Evolutionary conservation across 53 echinoderm and acorn worm species (phyloP), one percentile per base, ranked within the genome.

Genomic region (Apostichopus leukothele): DNA sequence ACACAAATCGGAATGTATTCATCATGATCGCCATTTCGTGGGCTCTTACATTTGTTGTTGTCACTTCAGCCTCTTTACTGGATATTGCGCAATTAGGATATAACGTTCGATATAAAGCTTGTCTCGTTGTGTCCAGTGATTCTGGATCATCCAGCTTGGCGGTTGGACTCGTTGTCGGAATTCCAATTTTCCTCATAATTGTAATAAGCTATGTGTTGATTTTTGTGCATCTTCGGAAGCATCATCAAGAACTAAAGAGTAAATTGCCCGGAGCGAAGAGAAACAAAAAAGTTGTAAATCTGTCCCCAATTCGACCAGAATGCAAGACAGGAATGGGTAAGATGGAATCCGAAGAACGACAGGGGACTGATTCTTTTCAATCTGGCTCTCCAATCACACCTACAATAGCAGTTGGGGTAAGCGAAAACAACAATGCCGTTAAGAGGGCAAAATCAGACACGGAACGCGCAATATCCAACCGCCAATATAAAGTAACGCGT

Each of bases 401-500:
- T 18, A 71, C 71, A 18, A 6, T n/a, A 71, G 14, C 6, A 3
- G 18, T 18, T 4, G 6, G 6, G n/a, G 6, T 6, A 6, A 6
- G 20, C 6, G 18, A 71, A 4, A 71, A 19, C 71, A 71, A 19
- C 71, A 18, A 71, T 6, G n/a, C 20, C 18, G 18, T 5, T 6
- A 26, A 5, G 20, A 23, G 7, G 7, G 16, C 3, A 16, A 39
- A 76, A 21, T 5, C 26, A 9, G 39, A 5, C 76, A 21, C 39
- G 16, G 76, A 23, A 12, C 10, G 16, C 39, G 26, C 9, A 13
- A 76, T 51, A 51, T 76, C 76, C 5, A 13, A 27, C 9, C 76
- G 76, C 51, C 76, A 76, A 51, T 7, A 76, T 51, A 27, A 76
- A 51, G 39, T 76, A 51, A 76, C 76, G 39, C 76, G 76, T 21